These are phyloP conservation scores for Lophotis ruficrista DNA, from an alignment of 2,113 vertebrate genomes.

Conservation along the genomic window DNA sequence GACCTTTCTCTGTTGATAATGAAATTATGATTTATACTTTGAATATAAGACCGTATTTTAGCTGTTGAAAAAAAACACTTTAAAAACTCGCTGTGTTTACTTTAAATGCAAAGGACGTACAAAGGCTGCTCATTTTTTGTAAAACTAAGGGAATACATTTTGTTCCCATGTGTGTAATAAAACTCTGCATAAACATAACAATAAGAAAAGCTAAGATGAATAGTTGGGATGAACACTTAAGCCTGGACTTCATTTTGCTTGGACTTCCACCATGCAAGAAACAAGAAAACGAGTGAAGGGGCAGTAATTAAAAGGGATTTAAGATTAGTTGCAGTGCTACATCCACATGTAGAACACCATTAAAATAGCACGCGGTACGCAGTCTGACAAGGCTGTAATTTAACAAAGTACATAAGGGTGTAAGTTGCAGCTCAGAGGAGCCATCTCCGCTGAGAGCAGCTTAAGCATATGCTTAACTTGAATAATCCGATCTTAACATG, in stretches of 20 bases:
- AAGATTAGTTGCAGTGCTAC: background rate
- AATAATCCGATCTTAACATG: background rate
- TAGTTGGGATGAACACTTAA: conserved; percentile 30
- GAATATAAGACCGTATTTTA: background rate
- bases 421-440: background rate
- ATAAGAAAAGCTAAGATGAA: conserved; percentile 36
- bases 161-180: conserved; percentile 59
- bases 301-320: conserved; percentile 31
- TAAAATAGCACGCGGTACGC: background rate
- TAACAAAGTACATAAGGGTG: background rate
- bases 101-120: conserved; percentile 29
- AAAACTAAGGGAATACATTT: conserved; percentile 43
- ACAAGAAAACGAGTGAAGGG: conserved; percentile 14
- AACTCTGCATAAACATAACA: conserved; percentile 58
- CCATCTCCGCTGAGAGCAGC: background rate
- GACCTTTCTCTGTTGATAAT: conserved; percentile 57
- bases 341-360: background rate
- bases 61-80: conserved; percentile 29
- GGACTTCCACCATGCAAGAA: conserved; percentile 11
- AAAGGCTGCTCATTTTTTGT: conserved; percentile 45
- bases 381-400: background rate
- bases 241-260: background rate
- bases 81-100: conserved; percentile 26
- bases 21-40: conserved; percentile 48
- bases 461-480: background rate